These are phyloP conservation scores for Troides aeacus DNA, from an alignment of 2,888 invertebrate genomes.

Conservation along the genomic window DNA sequence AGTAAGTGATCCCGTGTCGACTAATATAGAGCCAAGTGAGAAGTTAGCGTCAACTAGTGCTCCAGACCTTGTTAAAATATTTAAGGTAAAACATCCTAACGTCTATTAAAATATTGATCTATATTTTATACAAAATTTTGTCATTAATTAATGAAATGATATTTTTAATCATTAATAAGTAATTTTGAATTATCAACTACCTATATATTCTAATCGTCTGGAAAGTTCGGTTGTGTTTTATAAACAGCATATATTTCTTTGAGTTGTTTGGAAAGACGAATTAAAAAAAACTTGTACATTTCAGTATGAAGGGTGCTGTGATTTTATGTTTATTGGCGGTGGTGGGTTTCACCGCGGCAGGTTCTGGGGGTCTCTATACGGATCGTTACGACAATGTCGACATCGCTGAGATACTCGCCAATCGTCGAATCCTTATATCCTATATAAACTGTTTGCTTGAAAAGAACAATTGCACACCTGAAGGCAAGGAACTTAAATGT, in stretches of 20 bases:
- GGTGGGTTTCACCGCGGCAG: slow-evolving; percentile 41
- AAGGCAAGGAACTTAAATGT: slow-evolving; percentile 86
- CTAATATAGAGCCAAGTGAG: slow-evolving; percentile 5
- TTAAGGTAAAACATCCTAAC: slow-evolving; percentile 10
- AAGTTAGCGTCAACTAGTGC: slow-evolving; percentile 1
- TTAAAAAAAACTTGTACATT: slow-evolving; percentile 18
- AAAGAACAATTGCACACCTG: slow-evolving; percentile 82
- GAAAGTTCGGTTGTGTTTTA: neutral
- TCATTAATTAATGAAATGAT: too few species aligned
- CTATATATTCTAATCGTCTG: neutral
- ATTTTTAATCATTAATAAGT: neutral
- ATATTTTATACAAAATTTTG: too few species aligned
- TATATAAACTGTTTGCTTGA: slow-evolving; percentile 85
- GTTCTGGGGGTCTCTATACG: slow-evolving; percentile 67
- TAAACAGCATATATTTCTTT: neutral
- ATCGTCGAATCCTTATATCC: slow-evolving; percentile 81
- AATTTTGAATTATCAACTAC: neutral
- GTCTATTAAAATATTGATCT: neutral
- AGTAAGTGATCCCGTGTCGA: slow-evolving; percentile 30
- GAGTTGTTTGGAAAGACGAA: neutral
- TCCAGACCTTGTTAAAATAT: slow-evolving; percentile 24
- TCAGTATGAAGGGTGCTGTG: slow-evolving; percentile 53
- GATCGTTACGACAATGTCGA: slow-evolving; percentile 83
- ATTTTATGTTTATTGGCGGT: slow-evolving; percentile 49
- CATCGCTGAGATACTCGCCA: slow-evolving; percentile 82